Conservation (phyloP, 2,113 vertebrate genomes). For the Oplegnathus fasciatus region DNA sequence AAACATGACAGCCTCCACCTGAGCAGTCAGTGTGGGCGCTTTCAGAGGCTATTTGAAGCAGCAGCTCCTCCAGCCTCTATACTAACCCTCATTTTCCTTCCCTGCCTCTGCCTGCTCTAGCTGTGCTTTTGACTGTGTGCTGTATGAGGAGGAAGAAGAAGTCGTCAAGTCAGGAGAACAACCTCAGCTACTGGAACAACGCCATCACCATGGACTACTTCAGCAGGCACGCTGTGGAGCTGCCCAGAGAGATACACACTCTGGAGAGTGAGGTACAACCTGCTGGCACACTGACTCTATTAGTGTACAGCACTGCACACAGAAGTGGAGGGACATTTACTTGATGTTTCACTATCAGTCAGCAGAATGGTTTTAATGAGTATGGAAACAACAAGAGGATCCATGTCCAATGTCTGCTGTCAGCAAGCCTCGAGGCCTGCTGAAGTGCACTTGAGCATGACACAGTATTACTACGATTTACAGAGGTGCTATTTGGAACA, state of each 20-base stretch:
- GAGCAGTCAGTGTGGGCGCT: conserved; percentile 25
- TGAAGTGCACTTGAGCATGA: conserved; percentile 35
- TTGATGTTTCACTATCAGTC: conserved; percentile 46
- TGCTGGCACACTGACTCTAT: conserved; percentile 33
- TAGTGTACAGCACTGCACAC: conserved; percentile 10
- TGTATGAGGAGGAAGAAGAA: conserved; percentile 97
- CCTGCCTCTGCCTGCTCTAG: conserved; percentile 79
- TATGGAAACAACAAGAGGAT: conserved; percentile 53
- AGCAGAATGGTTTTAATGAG: conserved; percentile 61
- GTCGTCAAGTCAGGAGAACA: conserved; percentile 95
- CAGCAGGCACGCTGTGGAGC: conserved; percentile 95
- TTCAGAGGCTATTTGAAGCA: conserved; percentile 52
- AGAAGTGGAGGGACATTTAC: conserved; percentile 19
- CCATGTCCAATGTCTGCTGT: conserved; percentile 41
- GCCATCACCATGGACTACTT: conserved; percentile 99
- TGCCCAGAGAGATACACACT: conserved; percentile 96
- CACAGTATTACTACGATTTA: conserved; percentile 20
- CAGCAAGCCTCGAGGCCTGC: conserved; percentile 49
- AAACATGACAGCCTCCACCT: conserved; percentile 26
- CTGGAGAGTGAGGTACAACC: conserved; percentile 94
- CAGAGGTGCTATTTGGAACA: neutral
- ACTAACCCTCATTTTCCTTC: conserved; percentile 2
- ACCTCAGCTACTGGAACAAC: conserved; percentile 99
- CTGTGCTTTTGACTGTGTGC: conserved; percentile 96
- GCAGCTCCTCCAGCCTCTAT: neutral